A percentile compares a stretch with the other conserved stretches of the same genome.
Evolutionary conservation across 2,113 vertebrate species (phyloP).

Genomic region (Blennius ocellaris): DNA sequence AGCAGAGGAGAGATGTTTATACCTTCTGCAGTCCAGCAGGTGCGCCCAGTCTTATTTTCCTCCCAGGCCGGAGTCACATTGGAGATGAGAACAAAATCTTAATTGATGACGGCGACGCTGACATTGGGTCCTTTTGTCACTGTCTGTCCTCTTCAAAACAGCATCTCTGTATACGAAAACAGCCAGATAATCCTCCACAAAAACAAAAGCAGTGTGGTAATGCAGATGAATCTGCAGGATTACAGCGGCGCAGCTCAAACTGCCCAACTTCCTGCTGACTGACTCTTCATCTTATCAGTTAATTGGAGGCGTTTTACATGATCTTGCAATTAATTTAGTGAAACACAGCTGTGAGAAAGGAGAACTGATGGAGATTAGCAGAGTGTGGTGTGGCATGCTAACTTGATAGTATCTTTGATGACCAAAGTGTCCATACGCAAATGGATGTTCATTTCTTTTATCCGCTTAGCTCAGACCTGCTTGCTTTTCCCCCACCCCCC

Average conservation of each 20-base stretch:
- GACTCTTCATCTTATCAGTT: conserved; percentile 1
- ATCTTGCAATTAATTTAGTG: background rate
- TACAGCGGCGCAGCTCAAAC: background rate
- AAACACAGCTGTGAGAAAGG: background rate
- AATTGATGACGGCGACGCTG: conserved; percentile 42
- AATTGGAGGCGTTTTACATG: background rate
- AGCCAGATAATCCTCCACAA: background rate
- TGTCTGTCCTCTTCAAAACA: conserved; percentile 28
- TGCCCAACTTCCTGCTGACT: background rate
- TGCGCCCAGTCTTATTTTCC: conserved; percentile 41
- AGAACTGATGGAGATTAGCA: background rate
- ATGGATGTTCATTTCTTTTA: background rate
- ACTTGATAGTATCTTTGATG: background rate
- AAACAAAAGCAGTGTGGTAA: conserved; percentile 1
- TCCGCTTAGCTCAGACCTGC: background rate
- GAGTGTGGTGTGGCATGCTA: background rate
- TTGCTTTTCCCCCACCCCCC: background rate
- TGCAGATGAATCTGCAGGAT: background rate
- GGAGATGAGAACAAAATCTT: conserved; percentile 37
- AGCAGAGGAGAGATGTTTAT: conserved; percentile 48
- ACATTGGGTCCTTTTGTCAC: conserved; percentile 31
- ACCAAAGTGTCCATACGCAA: background rate
- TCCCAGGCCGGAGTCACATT: conserved; percentile 27
- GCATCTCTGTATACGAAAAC: conserved; percentile 14
- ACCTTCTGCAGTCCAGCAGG: conserved; percentile 44